A percentile compares a stretch with the other conserved stretches of the same genome.
Conservation (phyloP, 1,140 invertebrate genomes). For the Maconellicoccus hirsutus region DNA sequence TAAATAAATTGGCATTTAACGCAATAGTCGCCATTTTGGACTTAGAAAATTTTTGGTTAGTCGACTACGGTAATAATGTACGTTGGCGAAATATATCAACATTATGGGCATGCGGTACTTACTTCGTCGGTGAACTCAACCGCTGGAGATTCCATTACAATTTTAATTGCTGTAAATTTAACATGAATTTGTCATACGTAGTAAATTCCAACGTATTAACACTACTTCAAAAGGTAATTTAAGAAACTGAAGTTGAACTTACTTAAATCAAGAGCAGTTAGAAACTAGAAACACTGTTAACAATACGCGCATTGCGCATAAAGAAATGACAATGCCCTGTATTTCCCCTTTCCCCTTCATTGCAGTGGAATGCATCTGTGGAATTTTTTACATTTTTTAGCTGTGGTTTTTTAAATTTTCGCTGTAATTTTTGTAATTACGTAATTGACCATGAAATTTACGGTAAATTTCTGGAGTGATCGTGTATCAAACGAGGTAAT, state of each 20-base stretch:
- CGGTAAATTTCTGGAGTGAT: too few species aligned
- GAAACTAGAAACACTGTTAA: too few species aligned
- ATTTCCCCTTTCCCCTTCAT: too few species aligned
- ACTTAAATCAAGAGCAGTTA: neutral
- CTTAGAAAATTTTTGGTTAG: constrained; percentile 5
- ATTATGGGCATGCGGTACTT: neutral
- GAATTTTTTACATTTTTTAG: too few species aligned
- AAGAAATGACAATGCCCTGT: too few species aligned
- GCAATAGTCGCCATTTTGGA: constrained; percentile 16
- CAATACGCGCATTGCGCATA: too few species aligned
- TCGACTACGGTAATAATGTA: neutral
- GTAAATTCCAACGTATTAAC: neutral
- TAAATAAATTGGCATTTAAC: neutral
- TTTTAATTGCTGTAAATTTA: neutral
- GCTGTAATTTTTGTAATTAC: too few species aligned
- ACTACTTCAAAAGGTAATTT: neutral
- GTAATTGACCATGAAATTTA: too few species aligned
- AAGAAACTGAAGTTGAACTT: neutral
- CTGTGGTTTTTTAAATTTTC: too few species aligned
- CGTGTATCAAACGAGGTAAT: too few species aligned
- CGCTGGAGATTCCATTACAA: neutral
- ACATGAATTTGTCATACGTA: neutral
- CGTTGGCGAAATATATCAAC: neutral
- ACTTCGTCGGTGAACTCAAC: neutral
- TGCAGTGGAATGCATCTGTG: too few species aligned